phyloP scores from a whole-genome alignment of 2,888 invertebrate genomes.

The Epinotia brunnichana region DNA sequence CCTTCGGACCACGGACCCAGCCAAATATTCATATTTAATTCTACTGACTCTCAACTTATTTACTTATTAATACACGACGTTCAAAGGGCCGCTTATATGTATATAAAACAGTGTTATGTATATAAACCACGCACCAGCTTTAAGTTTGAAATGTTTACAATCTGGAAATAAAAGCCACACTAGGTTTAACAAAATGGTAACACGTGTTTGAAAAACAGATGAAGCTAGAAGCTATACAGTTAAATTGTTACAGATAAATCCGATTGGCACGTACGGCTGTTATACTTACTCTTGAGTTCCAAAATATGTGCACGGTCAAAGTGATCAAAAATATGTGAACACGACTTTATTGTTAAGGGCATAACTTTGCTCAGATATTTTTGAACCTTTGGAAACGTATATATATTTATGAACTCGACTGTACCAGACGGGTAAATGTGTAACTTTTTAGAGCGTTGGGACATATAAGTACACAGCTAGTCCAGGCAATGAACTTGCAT shows the following conservation, averaged over 20 bases:
- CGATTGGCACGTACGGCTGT: not conserved
- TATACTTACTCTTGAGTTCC: too few relatives aligned
- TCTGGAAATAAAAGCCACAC: not conserved
- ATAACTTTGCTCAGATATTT: too few relatives aligned
- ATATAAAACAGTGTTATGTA: conserved; percentile 30
- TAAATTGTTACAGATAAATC: not conserved
- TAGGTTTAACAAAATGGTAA: conserved; percentile 1
- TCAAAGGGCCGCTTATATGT: conserved; percentile 60
- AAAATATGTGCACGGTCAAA: too few relatives aligned
- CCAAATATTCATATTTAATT: conserved; percentile 83
- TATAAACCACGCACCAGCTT: conserved; percentile 23
- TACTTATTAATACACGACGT: conserved; percentile 68
- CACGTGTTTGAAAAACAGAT: not conserved
- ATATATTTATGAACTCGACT: too few relatives aligned
- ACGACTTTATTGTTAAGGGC: too few relatives aligned
- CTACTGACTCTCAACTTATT: conserved; percentile 62
- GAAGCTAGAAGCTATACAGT: not conserved
- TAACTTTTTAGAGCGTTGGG: not conserved
- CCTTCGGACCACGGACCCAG: conserved; percentile 68
- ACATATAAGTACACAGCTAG: too few relatives aligned
- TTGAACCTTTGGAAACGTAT: too few relatives aligned
- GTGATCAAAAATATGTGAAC: too few relatives aligned
- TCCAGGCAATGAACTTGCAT: too few relatives aligned
- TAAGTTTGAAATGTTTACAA: conserved; percentile 8
- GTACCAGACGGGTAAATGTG: not conserved